phyloP scores from a whole-genome alignment of 1,140 invertebrate genomes.

The Triops cancriformis region DNA sequence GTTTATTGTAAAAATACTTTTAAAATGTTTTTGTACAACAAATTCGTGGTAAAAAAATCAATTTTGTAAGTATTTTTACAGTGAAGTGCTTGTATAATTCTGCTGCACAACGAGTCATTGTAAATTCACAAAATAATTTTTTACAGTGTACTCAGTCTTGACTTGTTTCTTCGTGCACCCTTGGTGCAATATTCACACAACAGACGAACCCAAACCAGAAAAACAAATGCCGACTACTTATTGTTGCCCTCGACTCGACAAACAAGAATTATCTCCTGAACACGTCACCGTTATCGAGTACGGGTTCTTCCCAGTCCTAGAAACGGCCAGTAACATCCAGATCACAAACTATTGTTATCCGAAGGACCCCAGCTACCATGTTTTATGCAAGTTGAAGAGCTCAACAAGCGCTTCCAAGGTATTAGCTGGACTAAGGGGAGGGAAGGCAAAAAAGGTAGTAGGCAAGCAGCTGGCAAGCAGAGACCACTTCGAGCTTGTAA shows the following conservation, averaged over 20 bases:
- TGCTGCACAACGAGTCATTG: no score
- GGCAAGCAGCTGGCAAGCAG: conserved; percentile 8
- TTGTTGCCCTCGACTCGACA: not conserved
- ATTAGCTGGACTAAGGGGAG: not conserved
- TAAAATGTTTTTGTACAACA: no score
- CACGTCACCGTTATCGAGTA: conserved; percentile 8
- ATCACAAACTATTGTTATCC: not conserved
- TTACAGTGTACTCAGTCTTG: no score
- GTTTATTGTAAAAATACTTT: no score
- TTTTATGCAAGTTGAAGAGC: not conserved
- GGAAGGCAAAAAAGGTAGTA: not conserved
- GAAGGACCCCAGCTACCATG: not conserved
- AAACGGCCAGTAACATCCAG: not conserved
- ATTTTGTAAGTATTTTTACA: no score
- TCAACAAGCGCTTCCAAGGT: not conserved
- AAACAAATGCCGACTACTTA: not conserved
- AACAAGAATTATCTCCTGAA: not conserved
- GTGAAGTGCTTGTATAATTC: no score
- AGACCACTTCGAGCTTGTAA: conserved; percentile 5
- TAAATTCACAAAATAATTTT: no score
- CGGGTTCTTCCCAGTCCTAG: not conserved
- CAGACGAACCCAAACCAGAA: not conserved
- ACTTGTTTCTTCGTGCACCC: not conserved
- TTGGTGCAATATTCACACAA: no score
- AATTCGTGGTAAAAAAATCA: no score